A percentile compares a stretch with the other conserved stretches of the same genome.
Conservation (phyloP, 2,113 vertebrate species). For the Tapirus terrestris region DNA sequence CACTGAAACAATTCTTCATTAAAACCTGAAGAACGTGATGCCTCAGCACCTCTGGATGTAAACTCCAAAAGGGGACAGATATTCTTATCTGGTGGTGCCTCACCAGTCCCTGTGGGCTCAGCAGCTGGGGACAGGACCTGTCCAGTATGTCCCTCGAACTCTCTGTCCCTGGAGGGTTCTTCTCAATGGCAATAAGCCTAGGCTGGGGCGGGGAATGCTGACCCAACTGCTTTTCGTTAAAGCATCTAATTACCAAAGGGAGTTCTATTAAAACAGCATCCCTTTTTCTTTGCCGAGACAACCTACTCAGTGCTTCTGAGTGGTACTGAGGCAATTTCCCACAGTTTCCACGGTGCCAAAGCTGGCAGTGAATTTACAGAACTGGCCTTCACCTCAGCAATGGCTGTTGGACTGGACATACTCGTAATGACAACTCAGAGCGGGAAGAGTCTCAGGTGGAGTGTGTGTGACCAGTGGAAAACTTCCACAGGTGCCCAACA, state of each 20-base stretch:
- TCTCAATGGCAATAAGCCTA: background rate
- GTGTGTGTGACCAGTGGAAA: background rate
- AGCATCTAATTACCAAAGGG: conserved; percentile 25
- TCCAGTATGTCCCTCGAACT: background rate
- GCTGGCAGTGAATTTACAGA: background rate
- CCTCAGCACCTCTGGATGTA: background rate
- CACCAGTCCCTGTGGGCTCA: background rate
- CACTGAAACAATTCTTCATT: conserved; percentile 30
- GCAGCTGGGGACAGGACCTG: background rate
- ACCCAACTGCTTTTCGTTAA: conserved; percentile 19
- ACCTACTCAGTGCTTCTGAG: background rate
- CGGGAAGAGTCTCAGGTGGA: background rate
- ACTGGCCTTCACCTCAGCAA: background rate
- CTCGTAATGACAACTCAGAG: background rate
- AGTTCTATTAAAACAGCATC: background rate
- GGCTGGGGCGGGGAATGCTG: background rate
- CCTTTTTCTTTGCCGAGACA: background rate
- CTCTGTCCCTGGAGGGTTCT: background rate
- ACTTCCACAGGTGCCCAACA: background rate
- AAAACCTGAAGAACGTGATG: conserved; percentile 39
- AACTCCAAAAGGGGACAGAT: background rate
- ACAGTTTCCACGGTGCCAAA: background rate
- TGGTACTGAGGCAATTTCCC: background rate
- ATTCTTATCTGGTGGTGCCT: background rate
- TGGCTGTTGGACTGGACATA: background rate